These are phyloP conservation scores for Pseudorhiza aurosa DNA, from an alignment of 30 jellyfish, hydroid and myxozoan genomes.

Conservation along the genomic window DNA sequence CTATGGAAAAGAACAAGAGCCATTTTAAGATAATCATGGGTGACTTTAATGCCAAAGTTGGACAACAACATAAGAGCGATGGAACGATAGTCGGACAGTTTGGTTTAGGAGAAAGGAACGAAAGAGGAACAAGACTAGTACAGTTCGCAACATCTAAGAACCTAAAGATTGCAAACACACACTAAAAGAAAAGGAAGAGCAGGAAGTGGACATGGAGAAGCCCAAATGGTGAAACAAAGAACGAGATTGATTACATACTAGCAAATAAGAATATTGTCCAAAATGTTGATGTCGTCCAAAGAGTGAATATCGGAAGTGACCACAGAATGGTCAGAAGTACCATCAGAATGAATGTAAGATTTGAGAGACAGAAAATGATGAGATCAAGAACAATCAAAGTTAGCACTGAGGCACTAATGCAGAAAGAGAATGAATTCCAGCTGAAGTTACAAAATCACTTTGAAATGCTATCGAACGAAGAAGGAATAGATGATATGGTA, in stretches of 20 bases:
- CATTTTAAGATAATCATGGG: slow-evolving; percentile 37
- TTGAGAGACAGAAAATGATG: slow-evolving; percentile 49
- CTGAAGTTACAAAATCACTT: slow-evolving; percentile 48
- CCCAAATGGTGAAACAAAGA: slow-evolving; percentile 13
- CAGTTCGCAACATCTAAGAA: slow-evolving; percentile 14
- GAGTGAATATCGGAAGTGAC: slow-evolving; percentile 52
- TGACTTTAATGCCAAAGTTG: slow-evolving; percentile 51
- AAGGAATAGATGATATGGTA: slow-evolving; percentile 38
- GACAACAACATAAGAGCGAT: slow-evolving; percentile 25
- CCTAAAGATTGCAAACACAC: slow-evolving; percentile 24
- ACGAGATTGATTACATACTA: slow-evolving; percentile 32
- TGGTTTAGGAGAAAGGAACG: slow-evolving; percentile 47
- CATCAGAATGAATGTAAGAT: slow-evolving; percentile 21
- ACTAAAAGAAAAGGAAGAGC: not conserved
- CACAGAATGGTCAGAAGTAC: slow-evolving; percentile 47
- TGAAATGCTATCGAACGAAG: slow-evolving; percentile 16
- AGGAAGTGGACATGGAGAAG: slow-evolving; percentile 44
- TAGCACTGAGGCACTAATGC: slow-evolving; percentile 28
- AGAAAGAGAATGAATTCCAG: slow-evolving; percentile 37
- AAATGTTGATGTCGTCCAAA: slow-evolving; percentile 21
- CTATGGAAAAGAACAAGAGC: slow-evolving; percentile 24
- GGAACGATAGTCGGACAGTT: slow-evolving; percentile 29
- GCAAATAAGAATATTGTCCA: not conserved
- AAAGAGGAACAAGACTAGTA: slow-evolving; percentile 51
- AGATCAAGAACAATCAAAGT: slow-evolving; percentile 7